phyloP scores from a whole-genome alignment of 1,140 invertebrate species.

The Hirudo medicinalis region DNA sequence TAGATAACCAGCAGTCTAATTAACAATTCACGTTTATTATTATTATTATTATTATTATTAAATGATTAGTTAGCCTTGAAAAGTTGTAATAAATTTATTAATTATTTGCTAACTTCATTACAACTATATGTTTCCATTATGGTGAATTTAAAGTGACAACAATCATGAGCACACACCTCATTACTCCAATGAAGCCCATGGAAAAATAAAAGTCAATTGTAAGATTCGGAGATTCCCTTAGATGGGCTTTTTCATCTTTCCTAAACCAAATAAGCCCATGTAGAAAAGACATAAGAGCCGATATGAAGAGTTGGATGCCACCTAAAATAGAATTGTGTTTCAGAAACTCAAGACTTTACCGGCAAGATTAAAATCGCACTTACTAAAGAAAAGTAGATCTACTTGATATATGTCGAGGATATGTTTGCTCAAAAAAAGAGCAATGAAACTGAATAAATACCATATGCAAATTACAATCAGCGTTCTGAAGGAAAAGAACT shows the following conservation, averaged over 20 bases:
- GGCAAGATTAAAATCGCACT: constrained; percentile 28
- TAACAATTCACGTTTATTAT: constrained; percentile 25
- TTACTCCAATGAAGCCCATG: constrained; percentile 61
- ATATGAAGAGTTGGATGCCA: constrained; percentile 61
- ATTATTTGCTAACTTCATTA: background rate
- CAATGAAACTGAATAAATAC: constrained; percentile 60
- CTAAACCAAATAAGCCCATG: constrained; percentile 49
- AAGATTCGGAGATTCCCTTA: background rate
- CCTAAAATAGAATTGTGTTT: constrained; percentile 30
- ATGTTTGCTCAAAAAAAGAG: constrained; percentile 70
- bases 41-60: background rate
- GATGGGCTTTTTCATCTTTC: constrained; percentile 21
- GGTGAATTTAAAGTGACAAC: background rate
- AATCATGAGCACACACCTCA: constrained; percentile 45
- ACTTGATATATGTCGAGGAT: constrained; percentile 61
- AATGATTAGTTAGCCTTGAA: background rate
- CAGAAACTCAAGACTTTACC: background rate
- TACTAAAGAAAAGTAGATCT: constrained; percentile 64
- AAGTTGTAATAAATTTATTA: background rate
- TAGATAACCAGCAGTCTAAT: constrained; percentile 58
- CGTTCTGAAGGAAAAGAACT: constrained; percentile 48
- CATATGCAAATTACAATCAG: constrained; percentile 57
- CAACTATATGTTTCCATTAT: too few relatives aligned
- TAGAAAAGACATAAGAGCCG: constrained; percentile 63
- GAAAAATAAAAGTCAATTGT: constrained; percentile 58